phyloP scores from a whole-genome alignment of 2,888 invertebrate genomes.

The Leistus spinibarbis region DNA sequence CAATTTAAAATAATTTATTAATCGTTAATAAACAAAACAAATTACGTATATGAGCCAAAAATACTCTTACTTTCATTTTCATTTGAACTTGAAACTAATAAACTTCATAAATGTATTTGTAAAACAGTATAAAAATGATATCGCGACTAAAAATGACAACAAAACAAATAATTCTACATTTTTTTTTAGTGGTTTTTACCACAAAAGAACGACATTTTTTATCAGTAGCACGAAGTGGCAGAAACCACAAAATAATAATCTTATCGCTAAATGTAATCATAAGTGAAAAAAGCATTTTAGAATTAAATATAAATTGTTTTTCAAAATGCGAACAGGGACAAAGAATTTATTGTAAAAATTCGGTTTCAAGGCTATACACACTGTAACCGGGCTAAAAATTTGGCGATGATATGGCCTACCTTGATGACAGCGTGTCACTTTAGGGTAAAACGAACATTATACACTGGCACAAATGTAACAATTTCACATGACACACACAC shows the following conservation, averaged over 20 bases:
- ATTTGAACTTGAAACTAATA: not conserved
- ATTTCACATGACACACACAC: slow-evolving; percentile 27
- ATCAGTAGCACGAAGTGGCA: slow-evolving; percentile 13
- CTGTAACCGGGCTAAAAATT: slow-evolving; percentile 29
- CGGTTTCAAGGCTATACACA: slow-evolving; percentile 31
- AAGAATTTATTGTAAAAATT: slow-evolving; percentile 13
- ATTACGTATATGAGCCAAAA: not conserved
- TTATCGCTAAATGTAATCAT: slow-evolving; percentile 16
- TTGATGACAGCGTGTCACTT: slow-evolving; percentile 25
- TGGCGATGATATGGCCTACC: slow-evolving; percentile 32
- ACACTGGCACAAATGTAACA: slow-evolving; percentile 2
- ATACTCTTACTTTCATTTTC: not conserved
- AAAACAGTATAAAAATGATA: not conserved
- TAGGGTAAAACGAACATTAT: slow-evolving; percentile 24
- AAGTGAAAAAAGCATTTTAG: not conserved
- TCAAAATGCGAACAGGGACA: slow-evolving; percentile 11
- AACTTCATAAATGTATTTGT: not conserved
- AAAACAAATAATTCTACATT: slow-evolving; percentile 9
- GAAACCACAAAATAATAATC: slow-evolving; percentile 25
- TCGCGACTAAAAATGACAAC: not conserved
- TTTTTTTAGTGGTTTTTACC: slow-evolving; percentile 18
- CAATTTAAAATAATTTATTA: slow-evolving; percentile 34
- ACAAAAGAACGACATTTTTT: slow-evolving; percentile 35
- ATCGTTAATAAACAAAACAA: not conserved
- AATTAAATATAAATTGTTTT: not conserved